Conservation (phyloP, 1,140 invertebrate species). For the Drosophila parabipectinata region DNA sequence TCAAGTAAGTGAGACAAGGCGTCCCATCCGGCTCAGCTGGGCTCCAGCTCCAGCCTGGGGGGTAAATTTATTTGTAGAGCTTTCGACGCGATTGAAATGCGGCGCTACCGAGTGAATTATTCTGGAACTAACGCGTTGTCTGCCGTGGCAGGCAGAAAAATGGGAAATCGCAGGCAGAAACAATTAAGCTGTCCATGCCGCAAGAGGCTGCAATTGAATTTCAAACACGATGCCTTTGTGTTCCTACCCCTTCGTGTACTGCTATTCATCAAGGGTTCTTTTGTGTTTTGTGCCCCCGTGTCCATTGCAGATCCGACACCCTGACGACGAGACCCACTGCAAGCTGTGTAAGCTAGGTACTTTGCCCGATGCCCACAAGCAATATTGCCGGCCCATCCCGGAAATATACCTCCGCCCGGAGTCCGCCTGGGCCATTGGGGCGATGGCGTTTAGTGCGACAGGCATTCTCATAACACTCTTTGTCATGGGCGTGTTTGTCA, state of each 20-base stretch:
- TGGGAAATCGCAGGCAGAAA: conserved; percentile 13
- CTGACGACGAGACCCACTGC: conserved; percentile 92
- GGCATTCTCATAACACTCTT: conserved; percentile 92
- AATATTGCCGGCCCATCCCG: conserved; percentile 91
- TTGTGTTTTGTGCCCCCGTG: conserved; percentile 23
- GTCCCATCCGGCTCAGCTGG: conserved; percentile 34
- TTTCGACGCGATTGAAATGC: conserved; percentile 63
- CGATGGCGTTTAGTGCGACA: conserved; percentile 91
- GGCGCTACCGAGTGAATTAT: conserved; percentile 38
- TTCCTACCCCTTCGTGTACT: not conserved
- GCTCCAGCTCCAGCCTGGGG: not conserved
- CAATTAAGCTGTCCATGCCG: conserved; percentile 34
- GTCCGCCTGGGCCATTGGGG: conserved; percentile 94
- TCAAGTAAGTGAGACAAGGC: conserved; percentile 87
- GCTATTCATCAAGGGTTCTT: conserved; percentile 18
- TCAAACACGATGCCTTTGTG: conserved; percentile 19
- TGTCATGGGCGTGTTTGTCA: conserved; percentile 87
- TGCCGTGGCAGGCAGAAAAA: not conserved
- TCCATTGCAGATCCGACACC: conserved; percentile 89
- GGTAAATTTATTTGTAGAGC: conserved; percentile 68
- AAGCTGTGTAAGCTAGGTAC: conserved; percentile 92
- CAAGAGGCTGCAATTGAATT: conserved; percentile 42
- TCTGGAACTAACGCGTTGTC: conserved; percentile 4
- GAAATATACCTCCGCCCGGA: conserved; percentile 92
- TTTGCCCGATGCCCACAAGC: conserved; percentile 90